Evolutionary conservation across 2,113 vertebrate species (phyloP), one percentile per base, ranked within the genome.

Genomic region (Spizaetus ornatus): DNA sequence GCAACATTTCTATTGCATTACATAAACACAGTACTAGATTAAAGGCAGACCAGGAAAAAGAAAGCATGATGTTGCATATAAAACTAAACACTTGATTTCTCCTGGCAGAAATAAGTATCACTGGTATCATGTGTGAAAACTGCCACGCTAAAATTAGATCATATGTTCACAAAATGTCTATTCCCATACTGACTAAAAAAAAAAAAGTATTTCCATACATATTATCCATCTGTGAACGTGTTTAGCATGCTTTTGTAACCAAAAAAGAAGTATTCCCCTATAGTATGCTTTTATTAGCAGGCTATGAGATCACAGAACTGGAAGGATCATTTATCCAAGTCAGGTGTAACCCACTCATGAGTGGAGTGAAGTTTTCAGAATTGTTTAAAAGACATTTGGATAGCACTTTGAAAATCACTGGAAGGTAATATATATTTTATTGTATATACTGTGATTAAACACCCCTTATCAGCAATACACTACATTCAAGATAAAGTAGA

Each of bases 1-100:
- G 95, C 83, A 87, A 96, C 92, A 91, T 95, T 95, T 97, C 90
- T 96, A 95, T 91, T 95, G 67, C 93, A 88, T 97, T 96, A 97
- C 81, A 96, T 23, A 90, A 95, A 95, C 71, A 63, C 77, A 90
- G 93, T 1, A 17, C 21, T 26, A 70, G 95, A 88, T 97, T 82
- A 96, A 83, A 94, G 89, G 85, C 95, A 95, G 92, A 62, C 56
- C 71, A 89, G 86, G 65, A 86, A 65, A 47, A 73, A 83, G 85
- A 52, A 88, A 76, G 53, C 76, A 50, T 9, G 53, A 62, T 32
- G 87, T 4, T 86, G 84, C 83, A 63, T 23, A 61, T 18, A 56
- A 52, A 79, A 31, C 42, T 0, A 9, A 90, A 58, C 47, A 23
- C 72, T 84, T 45, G 16, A 7, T 81, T 63, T 63, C 31, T 88